phyloP scores from a whole-genome alignment of 2,888 invertebrate species.

The Sinodicranocentrus sp. region DNA sequence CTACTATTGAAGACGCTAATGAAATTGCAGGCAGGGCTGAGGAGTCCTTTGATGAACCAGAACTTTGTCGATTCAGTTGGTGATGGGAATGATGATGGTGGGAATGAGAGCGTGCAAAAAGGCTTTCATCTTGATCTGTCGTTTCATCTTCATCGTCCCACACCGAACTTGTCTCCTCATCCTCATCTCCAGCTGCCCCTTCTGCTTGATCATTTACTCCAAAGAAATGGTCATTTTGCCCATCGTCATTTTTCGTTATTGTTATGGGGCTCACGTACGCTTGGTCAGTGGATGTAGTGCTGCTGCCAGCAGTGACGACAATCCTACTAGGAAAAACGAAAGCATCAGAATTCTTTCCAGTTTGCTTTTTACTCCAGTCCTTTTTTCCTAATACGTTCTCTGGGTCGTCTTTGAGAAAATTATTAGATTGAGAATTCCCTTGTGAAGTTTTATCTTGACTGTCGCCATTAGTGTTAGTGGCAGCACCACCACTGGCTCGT shows the following conservation, averaged over 20 bases:
- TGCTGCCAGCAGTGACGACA: neutral
- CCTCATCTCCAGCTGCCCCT: slow-evolving; percentile 29
- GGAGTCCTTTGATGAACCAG: neutral
- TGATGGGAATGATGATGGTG: slow-evolving; percentile 39
- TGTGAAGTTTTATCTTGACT: slow-evolving; percentile 56
- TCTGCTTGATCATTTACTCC: slow-evolving; percentile 27
- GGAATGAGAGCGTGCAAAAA: slow-evolving; percentile 58
- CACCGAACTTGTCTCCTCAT: slow-evolving; percentile 29
- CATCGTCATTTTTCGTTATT: slow-evolving; percentile 47
- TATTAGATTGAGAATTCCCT: slow-evolving; percentile 64
- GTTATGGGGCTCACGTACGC: slow-evolving; percentile 62
- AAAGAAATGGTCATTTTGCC: slow-evolving; percentile 23
- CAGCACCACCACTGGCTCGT: slow-evolving; percentile 36
- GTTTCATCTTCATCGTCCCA: slow-evolving; percentile 61
- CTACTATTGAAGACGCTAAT: neutral
- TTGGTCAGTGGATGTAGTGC: slow-evolving; percentile 42
- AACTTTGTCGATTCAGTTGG: neutral
- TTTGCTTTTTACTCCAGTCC: slow-evolving; percentile 26
- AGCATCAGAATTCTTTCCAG: neutral
- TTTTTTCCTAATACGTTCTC: neutral
- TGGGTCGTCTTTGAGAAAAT: slow-evolving; percentile 45
- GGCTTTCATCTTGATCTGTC: slow-evolving; percentile 66
- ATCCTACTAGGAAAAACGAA: neutral
- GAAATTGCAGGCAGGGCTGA: slow-evolving; percentile 5
- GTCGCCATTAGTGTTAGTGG: slow-evolving; percentile 12